phyloP scores from a whole-genome alignment of 2,113 vertebrate species.

The Nothocercus julius region DNA sequence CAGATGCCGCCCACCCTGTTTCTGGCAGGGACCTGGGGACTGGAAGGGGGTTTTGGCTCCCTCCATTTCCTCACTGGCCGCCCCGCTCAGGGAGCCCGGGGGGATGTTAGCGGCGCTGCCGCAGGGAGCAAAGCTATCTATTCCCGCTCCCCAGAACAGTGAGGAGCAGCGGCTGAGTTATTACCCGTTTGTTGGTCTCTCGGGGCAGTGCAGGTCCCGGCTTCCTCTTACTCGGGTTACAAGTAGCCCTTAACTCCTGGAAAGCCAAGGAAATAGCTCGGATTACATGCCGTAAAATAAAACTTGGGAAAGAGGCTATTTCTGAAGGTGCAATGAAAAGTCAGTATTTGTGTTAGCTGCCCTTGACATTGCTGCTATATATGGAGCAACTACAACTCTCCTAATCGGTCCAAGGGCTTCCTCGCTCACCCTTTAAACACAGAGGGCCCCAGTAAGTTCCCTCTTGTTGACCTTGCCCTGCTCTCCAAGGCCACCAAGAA shows the following conservation, averaged over 20 bases:
- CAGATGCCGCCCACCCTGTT: neutral
- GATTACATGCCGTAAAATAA: conserved; percentile 13
- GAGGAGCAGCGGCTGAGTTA: accelerated
- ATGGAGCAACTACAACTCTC: neutral
- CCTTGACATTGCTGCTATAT: neutral
- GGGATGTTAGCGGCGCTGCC: neutral
- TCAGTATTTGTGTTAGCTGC: neutral
- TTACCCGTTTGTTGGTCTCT: neutral
- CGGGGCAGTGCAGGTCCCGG: neutral
- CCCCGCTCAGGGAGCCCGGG: neutral
- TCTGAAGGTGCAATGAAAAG: conserved; percentile 12
- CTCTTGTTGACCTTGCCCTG: neutral
- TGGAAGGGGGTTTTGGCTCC: neutral
- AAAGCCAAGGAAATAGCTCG: neutral
- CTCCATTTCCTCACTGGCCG: neutral
- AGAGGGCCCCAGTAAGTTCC: neutral
- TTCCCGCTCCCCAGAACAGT: neutral
- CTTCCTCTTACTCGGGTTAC: conserved; percentile 49
- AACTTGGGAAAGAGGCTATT: conserved; percentile 15
- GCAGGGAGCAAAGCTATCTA: neutral
- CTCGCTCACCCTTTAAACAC: accelerated
- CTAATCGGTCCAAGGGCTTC: neutral
- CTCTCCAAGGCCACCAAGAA: neutral
- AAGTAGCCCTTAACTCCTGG: conserved; percentile 11
- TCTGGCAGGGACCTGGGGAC: accelerated